phyloP scores from a whole-genome alignment of 1,140 invertebrate genomes.

The Leptopilina clavipes region DNA sequence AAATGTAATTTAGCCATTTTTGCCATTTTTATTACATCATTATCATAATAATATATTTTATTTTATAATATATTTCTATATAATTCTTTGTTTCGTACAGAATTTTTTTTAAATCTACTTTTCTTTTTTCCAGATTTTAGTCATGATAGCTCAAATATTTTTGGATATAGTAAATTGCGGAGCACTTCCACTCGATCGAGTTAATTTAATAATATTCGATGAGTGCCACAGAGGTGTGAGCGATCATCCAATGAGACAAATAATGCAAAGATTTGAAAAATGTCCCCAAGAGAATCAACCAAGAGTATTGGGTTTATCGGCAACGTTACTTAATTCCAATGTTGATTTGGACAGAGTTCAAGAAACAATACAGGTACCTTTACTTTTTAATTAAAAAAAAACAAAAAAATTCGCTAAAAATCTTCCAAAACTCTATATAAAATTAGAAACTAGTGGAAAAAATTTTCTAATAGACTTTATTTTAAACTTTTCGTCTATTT shows the following conservation, averaged over 20 bases:
- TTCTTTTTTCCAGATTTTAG: slow-evolving; percentile 80
- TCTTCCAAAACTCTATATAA: too few species aligned
- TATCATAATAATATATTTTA: too few species aligned
- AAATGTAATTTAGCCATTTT: too few species aligned
- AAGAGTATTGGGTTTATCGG: slow-evolving; percentile 87
- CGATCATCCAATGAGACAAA: slow-evolving; percentile 83
- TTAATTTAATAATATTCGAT: slow-evolving; percentile 92
- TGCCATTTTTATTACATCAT: too few species aligned
- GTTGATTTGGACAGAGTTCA: slow-evolving; percentile 78
- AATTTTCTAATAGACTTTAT: too few species aligned
- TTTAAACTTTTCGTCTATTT: too few species aligned
- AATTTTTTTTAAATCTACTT: too few species aligned
- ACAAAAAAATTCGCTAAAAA: too few species aligned
- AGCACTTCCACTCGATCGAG: slow-evolving; percentile 75
- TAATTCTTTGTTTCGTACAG: too few species aligned
- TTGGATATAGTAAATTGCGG: slow-evolving; percentile 81
- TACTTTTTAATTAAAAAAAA: too few species aligned
- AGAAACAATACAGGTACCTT: slow-evolving; percentile 29
- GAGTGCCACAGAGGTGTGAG: slow-evolving; percentile 91
- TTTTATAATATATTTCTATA: too few species aligned
- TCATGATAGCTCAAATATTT: slow-evolving; percentile 92
- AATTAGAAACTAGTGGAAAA: too few species aligned
- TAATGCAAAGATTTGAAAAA: slow-evolving; percentile 80
- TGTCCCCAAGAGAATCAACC: slow-evolving; percentile 75
- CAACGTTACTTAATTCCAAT: slow-evolving; percentile 86